Evolutionary conservation across 2,888 invertebrate species (phyloP), one percentile per base, ranked within the genome.

Genomic region (Dione vanillae): DNA sequence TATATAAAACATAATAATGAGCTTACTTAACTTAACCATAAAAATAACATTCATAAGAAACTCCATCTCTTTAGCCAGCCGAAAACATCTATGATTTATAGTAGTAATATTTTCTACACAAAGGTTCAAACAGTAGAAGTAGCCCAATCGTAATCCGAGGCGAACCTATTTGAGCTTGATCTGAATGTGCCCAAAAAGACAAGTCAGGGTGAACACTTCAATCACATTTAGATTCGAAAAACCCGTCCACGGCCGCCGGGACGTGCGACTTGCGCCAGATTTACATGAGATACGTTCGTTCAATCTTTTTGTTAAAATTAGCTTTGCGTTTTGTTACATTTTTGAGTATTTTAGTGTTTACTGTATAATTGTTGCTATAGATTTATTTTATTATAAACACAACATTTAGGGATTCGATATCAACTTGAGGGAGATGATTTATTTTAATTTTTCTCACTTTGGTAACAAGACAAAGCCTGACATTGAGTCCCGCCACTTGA

Each of bases 161-260:
- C 19, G 49, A 71, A 72, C 41, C 70, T 56, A 72, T 72, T 70
- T 67, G 59, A 65, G 61, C 69, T 70, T 65, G 72, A 74, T 65
- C 69, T 67, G 65, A 72, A 70, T 70, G 67, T 59, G 73, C 47
- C 70, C 70, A 67, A 67, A 66, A 73, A 41, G 65, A 70, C 72
- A 69, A 67, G 67, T 65, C 65, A 70, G 54, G 67, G 72, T 41
- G 69, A 67, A 65, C 74, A 74, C 76, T 75, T 76, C 77, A 77
- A 77, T 77, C 77, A 76, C 77, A 74, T 76, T 77, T 71, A 73
- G 74, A 71, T 73, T 65, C 64, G 62, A 71, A 73, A 75, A 75
- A 76, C 71, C 76, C 72, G 72, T 72, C 72, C 67, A 72, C 71
- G 64, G 70, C 74, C 72, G 68, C 70, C 54, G 69, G 66, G 66